These are phyloP conservation scores for Mesoclemmys tuberculata DNA, from an alignment of 2,113 vertebrate genomes.

Conservation along the genomic window DNA sequence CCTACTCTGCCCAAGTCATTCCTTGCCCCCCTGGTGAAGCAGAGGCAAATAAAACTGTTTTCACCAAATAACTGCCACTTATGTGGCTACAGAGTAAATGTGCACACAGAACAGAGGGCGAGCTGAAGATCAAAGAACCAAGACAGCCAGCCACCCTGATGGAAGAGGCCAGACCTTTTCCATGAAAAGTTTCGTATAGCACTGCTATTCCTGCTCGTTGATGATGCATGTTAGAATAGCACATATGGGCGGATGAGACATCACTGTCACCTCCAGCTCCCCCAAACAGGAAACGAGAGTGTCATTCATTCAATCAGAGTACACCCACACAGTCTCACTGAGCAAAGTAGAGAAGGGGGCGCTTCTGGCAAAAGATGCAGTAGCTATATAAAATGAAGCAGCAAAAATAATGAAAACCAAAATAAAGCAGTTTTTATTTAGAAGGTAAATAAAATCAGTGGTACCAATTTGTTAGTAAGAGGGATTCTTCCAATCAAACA, in stretches of 20 bases:
- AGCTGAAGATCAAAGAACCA: too few relatives aligned
- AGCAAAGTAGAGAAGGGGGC: not conserved
- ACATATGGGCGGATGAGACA: constrained; percentile 36
- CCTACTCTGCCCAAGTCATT: not conserved
- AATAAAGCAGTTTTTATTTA: constrained; percentile 72
- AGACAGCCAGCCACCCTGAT: not conserved
- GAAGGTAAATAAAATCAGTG: constrained; percentile 62
- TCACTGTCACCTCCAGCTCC: constrained; percentile 38
- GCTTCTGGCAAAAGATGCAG: constrained; percentile 23
- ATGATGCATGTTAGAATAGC: not conserved
- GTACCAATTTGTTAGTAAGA: constrained; percentile 50
- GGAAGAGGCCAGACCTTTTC: not conserved
- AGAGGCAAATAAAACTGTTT: not conserved
- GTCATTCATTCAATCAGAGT: not conserved
- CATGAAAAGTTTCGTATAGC: not conserved
- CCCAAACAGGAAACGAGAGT: constrained; percentile 28
- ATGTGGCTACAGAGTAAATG: not conserved
- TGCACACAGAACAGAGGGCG: not conserved
- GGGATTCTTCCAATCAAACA: constrained; percentile 34
- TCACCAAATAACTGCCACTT: not conserved
- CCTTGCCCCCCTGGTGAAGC: too few relatives aligned
- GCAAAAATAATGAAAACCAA: constrained; percentile 62
- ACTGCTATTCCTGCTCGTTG: not conserved
- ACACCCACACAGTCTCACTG: constrained; percentile 4
- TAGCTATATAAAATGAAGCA: constrained; percentile 11